phyloP scores from a whole-genome alignment of 2,113 vertebrate genomes.

The Edolisoma coerulescens region DNA sequence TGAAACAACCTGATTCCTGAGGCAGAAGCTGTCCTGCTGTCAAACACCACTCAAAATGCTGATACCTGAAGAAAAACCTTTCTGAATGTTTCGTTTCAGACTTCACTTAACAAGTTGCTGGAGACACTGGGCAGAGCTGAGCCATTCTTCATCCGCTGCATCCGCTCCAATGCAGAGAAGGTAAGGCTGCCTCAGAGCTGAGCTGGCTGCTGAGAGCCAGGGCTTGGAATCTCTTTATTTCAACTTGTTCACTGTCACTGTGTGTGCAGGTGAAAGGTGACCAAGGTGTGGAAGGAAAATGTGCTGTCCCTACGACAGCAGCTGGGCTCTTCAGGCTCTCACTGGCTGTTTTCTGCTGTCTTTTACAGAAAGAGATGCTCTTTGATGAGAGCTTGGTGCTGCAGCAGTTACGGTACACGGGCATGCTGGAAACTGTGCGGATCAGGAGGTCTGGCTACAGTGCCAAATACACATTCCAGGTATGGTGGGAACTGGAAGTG shows the following conservation, averaged over 20 bases:
- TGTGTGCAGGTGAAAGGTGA: neutral
- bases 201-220: neutral
- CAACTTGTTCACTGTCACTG: neutral
- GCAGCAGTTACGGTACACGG: conserved; percentile 95
- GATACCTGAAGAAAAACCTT: neutral
- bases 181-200: conserved; percentile 50
- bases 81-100: conserved; percentile 65
- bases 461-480: conserved; percentile 96
- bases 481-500: conserved; percentile 9
- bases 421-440: conserved; percentile 96
- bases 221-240: neutral
- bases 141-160: conserved; percentile 97
- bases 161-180: conserved; percentile 97
- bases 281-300: neutral
- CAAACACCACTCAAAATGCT: neutral
- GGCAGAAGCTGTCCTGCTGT: neutral
- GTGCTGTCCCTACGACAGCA: neutral
- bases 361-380: conserved; percentile 86
- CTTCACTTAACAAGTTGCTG: conserved; percentile 91
- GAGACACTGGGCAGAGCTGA: conserved; percentile 91
- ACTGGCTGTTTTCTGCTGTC: neutral
- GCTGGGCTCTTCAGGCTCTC: neutral
- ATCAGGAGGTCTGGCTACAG: conserved; percentile 96
- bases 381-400: conserved; percentile 90
- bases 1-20: neutral